Evolutionary conservation across 1,140 invertebrate genomes (phyloP), one percentile per base, ranked within the genome.

Genomic region (Manduca sexta): DNA sequence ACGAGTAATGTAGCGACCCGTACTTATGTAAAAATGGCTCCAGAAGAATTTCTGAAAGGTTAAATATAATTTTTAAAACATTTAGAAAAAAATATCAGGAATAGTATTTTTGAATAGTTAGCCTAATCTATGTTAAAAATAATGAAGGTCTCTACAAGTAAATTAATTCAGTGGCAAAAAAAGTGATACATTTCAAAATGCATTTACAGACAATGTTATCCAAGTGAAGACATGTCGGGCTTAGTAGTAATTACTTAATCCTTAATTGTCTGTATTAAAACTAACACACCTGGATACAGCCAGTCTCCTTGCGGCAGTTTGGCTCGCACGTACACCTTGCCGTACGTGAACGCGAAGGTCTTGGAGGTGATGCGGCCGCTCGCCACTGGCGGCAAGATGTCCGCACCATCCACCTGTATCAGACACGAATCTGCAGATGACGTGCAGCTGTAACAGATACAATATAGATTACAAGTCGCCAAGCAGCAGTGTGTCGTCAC

Each of bases 261-360:
- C n/a, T 35, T 35, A n/a, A 35, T 35, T 35, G n/a, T 13, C 12
- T n/a, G n/a, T 12, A 34, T 13, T 3, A 34, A 35, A 6, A 14
- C 14, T n/a, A 31, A 5, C 30, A 2, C n/a, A 92, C 92, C 90
- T 77, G 93, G 93, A 88, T 92, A 94, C 0, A 94, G 50, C 93
- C 93, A 95, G 70, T 93, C 92, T 31, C 91, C 92, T 29, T 80
- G 65, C 0, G 92, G 91, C 62, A 93, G 76, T 71, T 92, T 92
- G 0, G 91, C 92, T 11, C 88, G 82, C 6, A 93, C 83, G 63
- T 91, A 88, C 2, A 93, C 87, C 38, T 86, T 85, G 7, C 92
- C 92, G 54, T 92, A 93, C 16, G 74, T 88, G 51, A 91, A 90
- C 11, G 84, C 71, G 46, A 93, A 90, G 1, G 45, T 48, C 14